Evolutionary conservation across 2,797 vertebrate genomes (phyloP), one percentile per base, ranked within the genome.

Genomic region (Ciconia nigra): DNA sequence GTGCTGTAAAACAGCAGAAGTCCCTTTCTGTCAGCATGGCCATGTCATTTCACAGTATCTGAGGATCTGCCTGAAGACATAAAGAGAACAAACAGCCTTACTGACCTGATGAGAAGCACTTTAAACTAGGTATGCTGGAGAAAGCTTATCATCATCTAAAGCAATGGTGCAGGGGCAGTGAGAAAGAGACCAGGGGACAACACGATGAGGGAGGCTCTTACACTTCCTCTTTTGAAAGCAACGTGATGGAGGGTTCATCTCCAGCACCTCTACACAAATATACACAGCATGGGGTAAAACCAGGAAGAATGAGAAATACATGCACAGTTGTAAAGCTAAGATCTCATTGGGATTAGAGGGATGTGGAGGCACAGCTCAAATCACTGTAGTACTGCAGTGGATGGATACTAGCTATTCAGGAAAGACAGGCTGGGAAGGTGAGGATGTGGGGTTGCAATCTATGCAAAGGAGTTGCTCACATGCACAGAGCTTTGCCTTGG

Each of bases 21-120:
- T 63, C 24, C 19, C 26, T 87, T 73, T 13, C 44, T 76, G 65
- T 77, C 51, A 65, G 39, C 8, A 70, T 5, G 24, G 15, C 59
- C 89, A 35, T 37, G 8, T 31, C 7, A 47, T 59, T 91, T 78
- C 52, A 74, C 21, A 58, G n/a, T 52, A 83, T 35, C 69, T 91
- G 55, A 93, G 55, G 54, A 72, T 46, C 33, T 73, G 29, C 59
- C 51, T 65, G 15, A 65, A 70, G 69, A 33, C 42, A 46, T 41
- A 89, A 66, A 67, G 44, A 83, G 55, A 93, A 84, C 20, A 87
- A 79, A 71, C 19, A 90, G 41, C 17, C 19, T 88, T 74, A 83
- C 1, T 78, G 49, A 86, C 62, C n/a, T 49, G 21, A 79, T 10
- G 20, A 87, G 61, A 72, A 69, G 8, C 42, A 24, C 42, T 88